These are phyloP conservation scores for Excalfactoria chinensis DNA, from an alignment of 2,113 vertebrate species.

Conservation along the genomic window DNA sequence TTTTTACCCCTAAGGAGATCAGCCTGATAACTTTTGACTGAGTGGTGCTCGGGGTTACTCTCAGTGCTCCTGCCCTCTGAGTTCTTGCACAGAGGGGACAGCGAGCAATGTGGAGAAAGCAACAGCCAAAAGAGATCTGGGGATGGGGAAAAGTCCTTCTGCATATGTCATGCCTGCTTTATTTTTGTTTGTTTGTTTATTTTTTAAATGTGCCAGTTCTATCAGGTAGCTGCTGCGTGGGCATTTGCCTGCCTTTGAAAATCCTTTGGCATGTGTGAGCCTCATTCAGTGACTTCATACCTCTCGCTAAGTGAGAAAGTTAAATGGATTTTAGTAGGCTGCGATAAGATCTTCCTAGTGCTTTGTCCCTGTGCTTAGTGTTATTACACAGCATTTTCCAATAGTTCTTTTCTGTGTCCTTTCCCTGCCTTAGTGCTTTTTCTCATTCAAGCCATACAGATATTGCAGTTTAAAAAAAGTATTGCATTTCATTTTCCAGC, in stretches of 20 bases:
- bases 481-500: slow-evolving; percentile 20
- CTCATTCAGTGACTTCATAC: slow-evolving; percentile 34
- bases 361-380: not conserved
- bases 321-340: slow-evolving; percentile 10
- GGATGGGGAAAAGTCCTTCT: not conserved
- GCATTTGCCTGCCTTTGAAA: slow-evolving; percentile 23
- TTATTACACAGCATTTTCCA: slow-evolving; percentile 19
- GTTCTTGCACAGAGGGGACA: not conserved
- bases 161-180: not conserved
- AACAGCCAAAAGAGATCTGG: not conserved
- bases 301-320: not conserved
- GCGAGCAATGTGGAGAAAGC: not conserved
- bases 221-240: slow-evolving; percentile 33
- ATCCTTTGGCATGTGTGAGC: slow-evolving; percentile 34
- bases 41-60: not conserved
- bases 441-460: slow-evolving; percentile 5
- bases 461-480: slow-evolving; percentile 3
- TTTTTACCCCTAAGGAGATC: slow-evolving; percentile 40
- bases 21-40: slow-evolving; percentile 47
- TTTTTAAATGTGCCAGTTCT: slow-evolving; percentile 1
- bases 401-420: not conserved
- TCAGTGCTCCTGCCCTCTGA: not conserved
- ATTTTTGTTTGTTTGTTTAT: not conserved
- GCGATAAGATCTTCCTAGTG: slow-evolving; percentile 13
- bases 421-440: slow-evolving; percentile 22